A percentile compares a stretch with the other conserved stretches of the same genome.
Conservation (phyloP, 2,888 invertebrate species). For the Lutraria lutraria region DNA sequence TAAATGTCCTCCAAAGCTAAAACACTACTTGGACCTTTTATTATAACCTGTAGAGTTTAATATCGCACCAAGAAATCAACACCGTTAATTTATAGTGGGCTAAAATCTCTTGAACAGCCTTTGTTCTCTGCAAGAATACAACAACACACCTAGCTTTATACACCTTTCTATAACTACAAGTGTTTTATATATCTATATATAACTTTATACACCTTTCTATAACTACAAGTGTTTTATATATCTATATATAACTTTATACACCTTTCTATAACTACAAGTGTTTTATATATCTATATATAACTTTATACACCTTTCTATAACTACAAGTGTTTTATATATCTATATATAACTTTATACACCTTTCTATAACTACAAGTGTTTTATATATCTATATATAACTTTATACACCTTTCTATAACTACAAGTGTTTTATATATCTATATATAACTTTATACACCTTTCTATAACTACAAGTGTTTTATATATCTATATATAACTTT, state of each 20-base stretch:
- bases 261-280: too few species aligned
- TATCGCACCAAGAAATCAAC: neutral
- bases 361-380: too few species aligned
- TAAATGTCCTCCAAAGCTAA: too few species aligned
- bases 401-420: too few species aligned
- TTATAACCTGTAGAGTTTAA: neutral
- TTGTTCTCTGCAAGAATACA: neutral
- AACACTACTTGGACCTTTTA: too few species aligned
- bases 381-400: constrained; percentile 1
- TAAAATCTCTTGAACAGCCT: neutral
- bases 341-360: neutral
- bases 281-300: constrained; percentile 6
- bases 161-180: neutral
- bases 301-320: too few species aligned
- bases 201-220: too few species aligned
- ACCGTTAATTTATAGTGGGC: neutral
- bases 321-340: too few species aligned
- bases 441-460: too few species aligned
- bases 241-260: neutral
- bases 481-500: neutral
- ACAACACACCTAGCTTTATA: neutral
- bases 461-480: too few species aligned
- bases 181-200: constrained; percentile 14
- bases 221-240: too few species aligned
- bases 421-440: too few species aligned